Evolutionary conservation across 2,888 invertebrate species (phyloP), one percentile per base, ranked within the genome.

Genomic region (Arenicola marina): DNA sequence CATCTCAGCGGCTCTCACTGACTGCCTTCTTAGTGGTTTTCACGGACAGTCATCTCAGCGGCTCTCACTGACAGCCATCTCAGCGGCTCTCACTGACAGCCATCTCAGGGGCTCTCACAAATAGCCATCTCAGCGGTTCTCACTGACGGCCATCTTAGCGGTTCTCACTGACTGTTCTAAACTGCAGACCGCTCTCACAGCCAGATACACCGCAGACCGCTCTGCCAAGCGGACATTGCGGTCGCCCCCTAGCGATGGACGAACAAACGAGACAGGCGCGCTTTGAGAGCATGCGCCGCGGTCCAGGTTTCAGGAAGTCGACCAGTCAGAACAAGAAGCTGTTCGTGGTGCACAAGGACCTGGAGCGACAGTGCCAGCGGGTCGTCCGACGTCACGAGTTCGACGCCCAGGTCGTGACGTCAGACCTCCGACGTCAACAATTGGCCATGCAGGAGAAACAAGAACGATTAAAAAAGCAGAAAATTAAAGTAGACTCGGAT

Each of bases 401-500:
- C 29, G 63, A 63, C 60, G 43, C 51, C n/a, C 38, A 43, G 18
- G 32, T 63, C 29, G 51, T 33, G 15, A 46, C 60, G 15, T 7
- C 48, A 15, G 59, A 60, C 7, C 26, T 63, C 2, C 26, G 32
- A 7, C 59, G 60, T 1, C 60, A 63, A 34, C 59, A 63, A 32
- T 34, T 33, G 18, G 4, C 29, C 1, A 46, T 60, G 48, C 26
- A 55, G 32, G 24, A 51, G 34, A 45, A 61, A 4, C 26, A 48
- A 45, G 55, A 59, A 21, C 11, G 31, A 4, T 32, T 62, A 43
- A 15, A 57, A 18, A 46, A 29, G 28, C 57, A 62, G n/a, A 38
- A 55, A 2, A 29, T 38, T 15, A 21, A 55, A 7, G 51, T 72
- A 56, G 78, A 78, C 61, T 76, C 78, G 58, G 69, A 76, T 28